Percentiles rank a stretch among this genome's conserved stretches.
phyloP scores from a whole-genome alignment of 2,113 vertebrate species.

The Platycercus adscitus region DNA sequence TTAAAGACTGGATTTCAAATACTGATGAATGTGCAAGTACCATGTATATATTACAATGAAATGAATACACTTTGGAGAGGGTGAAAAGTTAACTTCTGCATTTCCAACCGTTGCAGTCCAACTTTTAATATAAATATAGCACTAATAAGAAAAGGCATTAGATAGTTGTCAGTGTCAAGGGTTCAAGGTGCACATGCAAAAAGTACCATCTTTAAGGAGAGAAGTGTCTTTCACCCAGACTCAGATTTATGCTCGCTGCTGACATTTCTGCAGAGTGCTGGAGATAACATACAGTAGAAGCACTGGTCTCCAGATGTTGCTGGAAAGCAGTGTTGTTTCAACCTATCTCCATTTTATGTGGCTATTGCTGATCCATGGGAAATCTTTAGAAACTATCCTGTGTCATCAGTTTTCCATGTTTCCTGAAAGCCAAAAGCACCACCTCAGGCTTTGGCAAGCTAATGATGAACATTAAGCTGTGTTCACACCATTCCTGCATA shows the following conservation, averaged over 20 bases:
- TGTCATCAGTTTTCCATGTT: background rate
- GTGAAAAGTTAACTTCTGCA: background rate
- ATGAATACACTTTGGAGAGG: background rate
- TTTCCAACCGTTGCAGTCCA: background rate
- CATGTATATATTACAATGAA: conserved; percentile 6
- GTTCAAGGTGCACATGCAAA: background rate
- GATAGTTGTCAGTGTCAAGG: background rate
- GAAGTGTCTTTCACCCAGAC: background rate
- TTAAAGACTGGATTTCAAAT: conserved; percentile 44
- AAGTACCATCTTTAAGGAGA: background rate
- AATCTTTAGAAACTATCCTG: background rate
- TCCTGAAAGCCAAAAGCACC: background rate
- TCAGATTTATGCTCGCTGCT: background rate
- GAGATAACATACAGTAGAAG: background rate
- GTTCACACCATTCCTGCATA: background rate
- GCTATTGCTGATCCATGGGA: background rate
- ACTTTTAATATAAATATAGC: background rate
- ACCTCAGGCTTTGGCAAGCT: background rate
- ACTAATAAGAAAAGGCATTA: background rate
- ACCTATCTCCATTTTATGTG: background rate
- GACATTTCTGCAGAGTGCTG: background rate
- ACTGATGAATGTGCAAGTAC: conserved; percentile 21
- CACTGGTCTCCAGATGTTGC: background rate
- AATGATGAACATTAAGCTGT: background rate
- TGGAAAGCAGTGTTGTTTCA: background rate